A percentile compares a stretch with the other conserved stretches of the same genome.
phyloP scores from a whole-genome alignment of 2,113 vertebrate species.

The Chloropsis hardwickii region DNA sequence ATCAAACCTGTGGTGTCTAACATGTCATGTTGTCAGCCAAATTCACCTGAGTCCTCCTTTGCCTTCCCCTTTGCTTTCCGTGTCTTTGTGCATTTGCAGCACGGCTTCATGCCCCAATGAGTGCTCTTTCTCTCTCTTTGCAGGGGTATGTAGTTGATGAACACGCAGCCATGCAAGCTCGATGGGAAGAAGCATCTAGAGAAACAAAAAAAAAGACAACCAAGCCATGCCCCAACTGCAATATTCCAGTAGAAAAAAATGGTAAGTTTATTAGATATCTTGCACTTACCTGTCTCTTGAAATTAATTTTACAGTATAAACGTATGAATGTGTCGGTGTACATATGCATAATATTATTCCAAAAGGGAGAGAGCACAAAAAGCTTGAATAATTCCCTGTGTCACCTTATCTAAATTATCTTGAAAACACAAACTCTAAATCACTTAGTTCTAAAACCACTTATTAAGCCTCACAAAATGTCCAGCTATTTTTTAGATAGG shows the following conservation, averaged over 20 bases:
- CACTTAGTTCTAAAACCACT: not conserved
- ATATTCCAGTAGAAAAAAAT: slow-evolving; percentile 84
- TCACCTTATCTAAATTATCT: not conserved
- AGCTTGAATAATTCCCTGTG: not conserved
- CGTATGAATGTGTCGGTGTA: not conserved
- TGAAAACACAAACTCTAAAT: not conserved
- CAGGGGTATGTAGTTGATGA: slow-evolving; percentile 81
- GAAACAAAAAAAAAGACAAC: slow-evolving; percentile 84
- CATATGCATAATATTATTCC: not conserved
- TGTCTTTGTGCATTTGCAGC: not conserved
- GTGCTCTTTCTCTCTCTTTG: not conserved
- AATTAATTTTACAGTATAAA: not conserved
- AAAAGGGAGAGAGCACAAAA: not conserved
- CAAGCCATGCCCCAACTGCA: slow-evolving; percentile 85
- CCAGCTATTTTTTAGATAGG: not conserved
- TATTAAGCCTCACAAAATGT: not conserved
- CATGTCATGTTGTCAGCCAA: not conserved
- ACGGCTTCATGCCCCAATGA: rapidly evolving
- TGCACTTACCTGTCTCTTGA: not conserved
- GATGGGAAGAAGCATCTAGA: slow-evolving; percentile 85
- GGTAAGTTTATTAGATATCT: slow-evolving; percentile 64
- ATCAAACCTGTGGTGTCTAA: not conserved
- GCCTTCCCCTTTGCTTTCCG: not conserved
- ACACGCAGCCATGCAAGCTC: slow-evolving; percentile 75
- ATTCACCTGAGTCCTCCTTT: not conserved